phyloP scores from a whole-genome alignment of 2,888 invertebrate species.

The Julus scanicus region DNA sequence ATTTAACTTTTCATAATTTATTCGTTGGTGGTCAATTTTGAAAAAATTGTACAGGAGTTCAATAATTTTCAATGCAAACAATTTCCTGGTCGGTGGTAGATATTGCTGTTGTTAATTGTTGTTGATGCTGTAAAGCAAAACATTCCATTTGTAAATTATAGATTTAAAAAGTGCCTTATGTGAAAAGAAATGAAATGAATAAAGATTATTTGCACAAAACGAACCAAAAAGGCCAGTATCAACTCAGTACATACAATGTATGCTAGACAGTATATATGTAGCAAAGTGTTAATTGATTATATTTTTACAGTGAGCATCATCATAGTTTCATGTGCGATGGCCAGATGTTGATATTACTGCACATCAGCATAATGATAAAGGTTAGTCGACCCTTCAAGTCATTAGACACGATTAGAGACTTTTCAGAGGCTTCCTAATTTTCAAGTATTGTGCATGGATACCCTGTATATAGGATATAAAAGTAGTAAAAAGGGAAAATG shows the following conservation, averaged over 20 bases:
- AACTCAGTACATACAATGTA: too few relatives aligned
- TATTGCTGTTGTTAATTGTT: conserved; percentile 29
- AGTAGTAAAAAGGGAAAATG: too few relatives aligned
- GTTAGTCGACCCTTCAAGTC: too few relatives aligned
- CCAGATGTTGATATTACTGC: too few relatives aligned
- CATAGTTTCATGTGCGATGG: not conserved
- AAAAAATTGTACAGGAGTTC: conserved; percentile 8
- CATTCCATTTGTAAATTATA: conserved; percentile 54
- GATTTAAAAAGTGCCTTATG: conserved; percentile 54
- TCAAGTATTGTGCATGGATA: too few relatives aligned
- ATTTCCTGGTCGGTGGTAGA: conserved; percentile 34
- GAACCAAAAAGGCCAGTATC: not conserved
- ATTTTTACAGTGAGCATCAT: too few relatives aligned
- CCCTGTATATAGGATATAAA: too few relatives aligned
- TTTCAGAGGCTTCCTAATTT: too few relatives aligned
- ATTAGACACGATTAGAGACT: too few relatives aligned
- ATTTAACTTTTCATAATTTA: conserved; percentile 10
- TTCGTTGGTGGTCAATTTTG: conserved; percentile 12
- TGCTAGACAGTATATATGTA: too few relatives aligned
- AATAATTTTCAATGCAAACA: conserved; percentile 27
- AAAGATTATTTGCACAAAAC: conserved; percentile 53
- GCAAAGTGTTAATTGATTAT: not conserved
- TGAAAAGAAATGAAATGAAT: conserved; percentile 53
- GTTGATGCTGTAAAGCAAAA: conserved; percentile 47
- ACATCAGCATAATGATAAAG: too few relatives aligned